phyloP scores from a whole-genome alignment of 2,888 invertebrate species.

The Scaeva pyrastri region DNA sequence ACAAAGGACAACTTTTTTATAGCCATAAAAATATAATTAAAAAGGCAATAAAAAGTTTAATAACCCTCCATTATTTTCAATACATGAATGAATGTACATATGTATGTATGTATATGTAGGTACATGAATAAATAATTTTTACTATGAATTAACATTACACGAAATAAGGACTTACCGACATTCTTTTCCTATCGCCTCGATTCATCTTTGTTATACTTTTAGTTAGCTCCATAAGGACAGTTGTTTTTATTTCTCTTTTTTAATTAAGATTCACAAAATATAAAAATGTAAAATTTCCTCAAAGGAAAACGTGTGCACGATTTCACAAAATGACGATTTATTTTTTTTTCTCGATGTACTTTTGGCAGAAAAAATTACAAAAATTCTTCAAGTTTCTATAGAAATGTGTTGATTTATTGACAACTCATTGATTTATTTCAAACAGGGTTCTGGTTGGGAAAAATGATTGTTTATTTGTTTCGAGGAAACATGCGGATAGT shows the following conservation, averaged over 20 bases:
- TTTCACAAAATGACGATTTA: conserved; percentile 31
- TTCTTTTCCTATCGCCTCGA: conserved; percentile 33
- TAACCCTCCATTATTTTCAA: conserved; percentile 5
- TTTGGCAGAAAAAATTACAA: conserved; percentile 39
- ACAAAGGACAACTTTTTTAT: conserved; percentile 4
- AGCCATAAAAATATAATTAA: not conserved
- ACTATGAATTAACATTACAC: too few relatives aligned
- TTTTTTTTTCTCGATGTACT: conserved; percentile 18
- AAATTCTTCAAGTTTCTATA: conserved; percentile 58
- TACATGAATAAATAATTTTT: too few relatives aligned
- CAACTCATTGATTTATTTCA: conserved; percentile 54
- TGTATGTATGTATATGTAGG: not conserved
- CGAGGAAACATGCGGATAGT: too few relatives aligned
- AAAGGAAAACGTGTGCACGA: conserved; percentile 18
- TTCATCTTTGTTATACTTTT: conserved; percentile 36
- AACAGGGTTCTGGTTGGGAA: not conserved
- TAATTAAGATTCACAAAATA: conserved; percentile 28
- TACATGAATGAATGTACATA: too few relatives aligned
- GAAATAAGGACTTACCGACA: conserved; percentile 47
- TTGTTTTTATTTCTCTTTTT: not conserved
- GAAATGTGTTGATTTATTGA: conserved; percentile 62
- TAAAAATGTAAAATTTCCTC: not conserved
- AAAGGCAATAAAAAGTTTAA: conserved; percentile 14
- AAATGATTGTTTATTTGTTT: not conserved
- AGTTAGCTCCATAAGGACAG: not conserved